Evolutionary conservation across 2,113 vertebrate genomes (phyloP), one percentile per base, ranked within the genome.

Genomic region (Anarhynchus alexandrinus): DNA sequence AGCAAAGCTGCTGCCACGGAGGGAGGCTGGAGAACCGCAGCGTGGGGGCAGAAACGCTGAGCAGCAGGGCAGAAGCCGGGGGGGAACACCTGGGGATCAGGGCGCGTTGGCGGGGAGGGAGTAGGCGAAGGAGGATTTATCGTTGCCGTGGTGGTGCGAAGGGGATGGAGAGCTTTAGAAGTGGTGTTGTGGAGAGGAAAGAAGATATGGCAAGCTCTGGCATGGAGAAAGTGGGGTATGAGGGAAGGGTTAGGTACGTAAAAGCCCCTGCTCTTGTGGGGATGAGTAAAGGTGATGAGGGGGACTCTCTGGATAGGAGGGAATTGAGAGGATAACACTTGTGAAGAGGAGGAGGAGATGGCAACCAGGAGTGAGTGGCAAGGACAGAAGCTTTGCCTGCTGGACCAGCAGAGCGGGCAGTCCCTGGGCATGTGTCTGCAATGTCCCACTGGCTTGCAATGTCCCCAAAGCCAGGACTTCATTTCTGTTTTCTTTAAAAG

Each of bases 61-160:
- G 38, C 20, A 58, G 32, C 0, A 8, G 58, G 57, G 80, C 62
- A 83, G 42, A 32, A 70, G 71, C 55, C 55, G 5, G 13, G 9
- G 6, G 27, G 47, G 34, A 90, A 65, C 87, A 96, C 93, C 87
- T 96, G 93, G 57, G 26, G 34, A 82, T 93, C 36, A 6, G 55
- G 18, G 27, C 1, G 7, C 0, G 4, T 77, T 80, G 81, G 66
- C 2, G 2, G 26, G 15, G 49, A 74, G 32, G 42, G 36, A 81
- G 73, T 65, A 79, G 82, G 86, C 6, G 15, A 45, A 72, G 40
- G 65, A 65, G 43, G 54, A 45, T 93, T 91, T 95, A 29, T 72
- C 4, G 1, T 69, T 94, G 54, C 21, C 22, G 9, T 3, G 2
- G 27, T 94, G 66, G 34, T 79, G 29, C 34, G 59, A 94, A 64